Evolutionary conservation across 2,797 vertebrate species (phyloP).

Genomic region (Alauda arvensis): DNA sequence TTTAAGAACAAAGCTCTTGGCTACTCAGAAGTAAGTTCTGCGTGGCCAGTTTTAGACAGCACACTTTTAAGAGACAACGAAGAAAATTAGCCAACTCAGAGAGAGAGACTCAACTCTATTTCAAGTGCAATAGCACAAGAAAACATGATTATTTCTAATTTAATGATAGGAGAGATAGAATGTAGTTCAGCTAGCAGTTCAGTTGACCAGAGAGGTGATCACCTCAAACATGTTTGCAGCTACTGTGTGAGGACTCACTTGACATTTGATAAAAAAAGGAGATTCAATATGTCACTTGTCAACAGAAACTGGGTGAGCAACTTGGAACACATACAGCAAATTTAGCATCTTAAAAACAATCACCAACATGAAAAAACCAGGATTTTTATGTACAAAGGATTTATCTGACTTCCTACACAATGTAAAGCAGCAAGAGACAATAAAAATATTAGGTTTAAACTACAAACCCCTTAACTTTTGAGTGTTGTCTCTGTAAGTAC

Average conservation of each 20-base stretch:
- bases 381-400: not conserved
- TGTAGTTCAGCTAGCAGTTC: not conserved
- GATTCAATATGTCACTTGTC: not conserved
- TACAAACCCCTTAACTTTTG: not conserved
- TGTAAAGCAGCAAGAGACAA: not conserved
- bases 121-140: not conserved
- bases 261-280: not conserved
- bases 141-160: not conserved
- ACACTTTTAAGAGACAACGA: not conserved
- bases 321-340: not conserved
- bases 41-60: not conserved
- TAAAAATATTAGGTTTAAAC: not conserved
- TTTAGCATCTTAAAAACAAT: not conserved
- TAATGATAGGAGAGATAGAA: not conserved
- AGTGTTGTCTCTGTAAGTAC: not conserved
- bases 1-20: not conserved
- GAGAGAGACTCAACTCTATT: not conserved
- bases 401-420: not conserved
- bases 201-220: not conserved
- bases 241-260: not conserved
- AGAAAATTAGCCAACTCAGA: not conserved
- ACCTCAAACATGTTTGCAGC: not conserved
- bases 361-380: not conserved
- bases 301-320: not conserved
- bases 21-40: not conserved